These are phyloP conservation scores for Gavialis gangeticus DNA, from an alignment of 2,113 vertebrate species.

Conservation along the genomic window DNA sequence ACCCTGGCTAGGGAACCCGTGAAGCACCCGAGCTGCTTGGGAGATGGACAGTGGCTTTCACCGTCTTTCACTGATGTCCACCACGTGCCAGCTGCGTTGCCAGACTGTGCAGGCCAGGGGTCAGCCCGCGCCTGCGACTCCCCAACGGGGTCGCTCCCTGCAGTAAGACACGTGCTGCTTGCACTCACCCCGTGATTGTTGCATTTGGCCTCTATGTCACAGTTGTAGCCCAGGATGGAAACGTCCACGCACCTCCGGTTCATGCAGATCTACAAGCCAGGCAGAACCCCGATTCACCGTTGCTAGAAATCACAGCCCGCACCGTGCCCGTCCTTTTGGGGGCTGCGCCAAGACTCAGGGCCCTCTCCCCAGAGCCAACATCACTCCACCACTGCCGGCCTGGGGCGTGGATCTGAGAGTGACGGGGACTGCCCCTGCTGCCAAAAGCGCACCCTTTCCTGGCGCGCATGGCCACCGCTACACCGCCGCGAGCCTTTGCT, in stretches of 20 bases:
- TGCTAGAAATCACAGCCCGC: background rate
- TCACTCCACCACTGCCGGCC: background rate
- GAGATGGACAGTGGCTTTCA: fast-evolving
- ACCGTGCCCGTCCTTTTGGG: too few species aligned
- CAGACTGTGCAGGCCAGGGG: fast-evolving
- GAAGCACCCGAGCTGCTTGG: too few species aligned
- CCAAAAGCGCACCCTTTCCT: too few species aligned
- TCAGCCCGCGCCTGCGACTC: too few species aligned
- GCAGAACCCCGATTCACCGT: background rate
- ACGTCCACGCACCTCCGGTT: conserved; percentile 15
- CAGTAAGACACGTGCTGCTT: fast-evolving
- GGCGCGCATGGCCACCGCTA: too few species aligned
- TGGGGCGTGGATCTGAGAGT: too few species aligned
- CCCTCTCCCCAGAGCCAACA: background rate
- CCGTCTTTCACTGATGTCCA: too few species aligned
- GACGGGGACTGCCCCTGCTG: too few species aligned
- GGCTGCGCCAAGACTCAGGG: too few species aligned
- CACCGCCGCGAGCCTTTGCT: fast-evolving
- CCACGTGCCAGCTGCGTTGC: fast-evolving
- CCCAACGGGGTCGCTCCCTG: background rate
- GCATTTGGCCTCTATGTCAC: background rate
- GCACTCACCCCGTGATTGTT: conserved; percentile 9
- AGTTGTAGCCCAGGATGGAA: background rate
- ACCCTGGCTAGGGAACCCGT: too few species aligned
- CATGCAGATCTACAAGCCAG: conserved; percentile 16